Conservation (phyloP, 2,797 vertebrate species). For the Sebastes hubbsi region DNA sequence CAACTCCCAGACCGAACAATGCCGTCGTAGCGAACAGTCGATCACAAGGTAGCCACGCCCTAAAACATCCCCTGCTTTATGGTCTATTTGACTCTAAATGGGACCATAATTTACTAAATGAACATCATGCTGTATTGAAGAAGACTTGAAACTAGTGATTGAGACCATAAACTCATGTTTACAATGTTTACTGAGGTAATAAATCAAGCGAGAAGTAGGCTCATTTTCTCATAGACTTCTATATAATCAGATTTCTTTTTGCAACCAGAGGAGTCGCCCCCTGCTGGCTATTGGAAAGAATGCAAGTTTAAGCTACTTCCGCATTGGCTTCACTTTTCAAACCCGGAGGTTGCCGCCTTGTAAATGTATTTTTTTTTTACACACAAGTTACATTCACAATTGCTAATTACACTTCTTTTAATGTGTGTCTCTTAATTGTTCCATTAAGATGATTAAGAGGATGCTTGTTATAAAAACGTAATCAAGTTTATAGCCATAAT, state of each 20-base stretch:
- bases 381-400: no score
- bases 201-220: no score
- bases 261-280: no score
- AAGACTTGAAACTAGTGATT: background rate
- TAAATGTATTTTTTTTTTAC: no score
- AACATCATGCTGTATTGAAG: background rate
- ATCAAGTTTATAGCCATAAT: background rate
- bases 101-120: background rate
- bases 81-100: background rate
- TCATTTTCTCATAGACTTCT: fast-evolving
- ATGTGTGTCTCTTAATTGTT: background rate
- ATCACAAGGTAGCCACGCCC: fast-evolving
- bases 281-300: no score
- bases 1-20: background rate
- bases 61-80: background rate
- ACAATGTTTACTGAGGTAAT: no score
- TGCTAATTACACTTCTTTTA: no score
- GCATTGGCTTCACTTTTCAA: no score
- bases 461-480: background rate
- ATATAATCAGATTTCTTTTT: no score
- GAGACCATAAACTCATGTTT: background rate
- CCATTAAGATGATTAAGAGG: background rate
- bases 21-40: background rate
- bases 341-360: no score
- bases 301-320: no score